Evolutionary conservation across 2,113 vertebrate species (phyloP).

Genomic region (Ranitomeya imitator): DNA sequence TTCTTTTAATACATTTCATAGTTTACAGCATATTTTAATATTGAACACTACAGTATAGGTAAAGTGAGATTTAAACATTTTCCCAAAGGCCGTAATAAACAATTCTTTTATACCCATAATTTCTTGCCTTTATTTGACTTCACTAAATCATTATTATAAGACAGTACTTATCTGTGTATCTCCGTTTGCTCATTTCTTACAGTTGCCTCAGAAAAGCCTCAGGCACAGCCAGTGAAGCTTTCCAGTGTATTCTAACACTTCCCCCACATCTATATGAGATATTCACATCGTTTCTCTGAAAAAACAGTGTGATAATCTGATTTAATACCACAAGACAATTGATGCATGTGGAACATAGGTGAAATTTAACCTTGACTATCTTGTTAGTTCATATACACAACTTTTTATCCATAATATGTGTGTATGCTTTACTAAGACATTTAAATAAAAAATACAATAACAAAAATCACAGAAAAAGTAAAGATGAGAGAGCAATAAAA

Average conservation of each 20-base stretch:
- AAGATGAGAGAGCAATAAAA: no score
- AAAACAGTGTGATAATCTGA: constrained; percentile 23
- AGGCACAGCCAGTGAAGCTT: constrained; percentile 12
- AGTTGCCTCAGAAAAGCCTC: constrained; percentile 10
- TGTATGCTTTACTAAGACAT: no score
- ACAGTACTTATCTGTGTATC: constrained; percentile 10
- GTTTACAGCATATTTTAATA: constrained; percentile 52
- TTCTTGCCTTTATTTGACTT: constrained; percentile 20
- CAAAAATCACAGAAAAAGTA: no score
- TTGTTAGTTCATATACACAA: no score
- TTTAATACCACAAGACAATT: constrained; percentile 3
- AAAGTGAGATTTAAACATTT: constrained; percentile 64
- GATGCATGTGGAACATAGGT: background rate
- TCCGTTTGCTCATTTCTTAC: constrained; percentile 1
- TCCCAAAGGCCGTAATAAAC: constrained; percentile 63
- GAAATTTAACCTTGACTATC: background rate
- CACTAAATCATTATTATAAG: constrained; percentile 38
- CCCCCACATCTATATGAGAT: constrained; percentile 26
- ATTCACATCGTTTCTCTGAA: constrained; percentile 20
- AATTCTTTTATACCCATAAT: constrained; percentile 56
- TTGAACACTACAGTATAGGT: constrained; percentile 48
- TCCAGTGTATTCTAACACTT: background rate
- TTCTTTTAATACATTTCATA: constrained; percentile 48
- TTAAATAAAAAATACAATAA: no score
- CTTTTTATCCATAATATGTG: no score